These are phyloP conservation scores for Nothura maculosa DNA, from an alignment of 2,797 vertebrate species.

Conservation along the genomic window DNA sequence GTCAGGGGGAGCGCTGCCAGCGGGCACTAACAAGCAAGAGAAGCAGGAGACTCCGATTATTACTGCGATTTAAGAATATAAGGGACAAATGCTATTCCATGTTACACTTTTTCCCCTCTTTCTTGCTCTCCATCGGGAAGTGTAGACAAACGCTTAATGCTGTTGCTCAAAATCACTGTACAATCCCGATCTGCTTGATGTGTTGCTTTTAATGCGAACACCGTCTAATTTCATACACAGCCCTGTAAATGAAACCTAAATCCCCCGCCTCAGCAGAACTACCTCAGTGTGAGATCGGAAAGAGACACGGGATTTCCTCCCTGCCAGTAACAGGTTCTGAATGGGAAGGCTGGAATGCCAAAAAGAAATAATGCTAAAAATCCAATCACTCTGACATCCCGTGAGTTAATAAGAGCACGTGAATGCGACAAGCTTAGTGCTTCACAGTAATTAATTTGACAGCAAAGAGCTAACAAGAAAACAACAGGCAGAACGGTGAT, in stretches of 20 bases:
- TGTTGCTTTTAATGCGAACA: conserved; percentile 12
- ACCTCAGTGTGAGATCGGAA: conserved; percentile 15
- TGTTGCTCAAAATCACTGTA: neutral
- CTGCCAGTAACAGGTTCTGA: conserved; percentile 64
- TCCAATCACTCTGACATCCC: conserved; percentile 75
- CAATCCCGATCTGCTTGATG: neutral
- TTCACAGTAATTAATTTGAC: conserved; percentile 78
- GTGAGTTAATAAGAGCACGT: conserved; percentile 75
- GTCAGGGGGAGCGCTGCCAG: neutral
- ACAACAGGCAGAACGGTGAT: conserved; percentile 67
- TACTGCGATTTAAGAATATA: neutral
- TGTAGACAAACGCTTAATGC: neutral
- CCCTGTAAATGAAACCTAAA: neutral
- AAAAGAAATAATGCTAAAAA: conserved; percentile 79
- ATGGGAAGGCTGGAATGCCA: conserved; percentile 68
- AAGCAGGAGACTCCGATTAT: neutral
- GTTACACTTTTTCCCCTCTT: neutral
- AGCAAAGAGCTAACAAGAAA: conserved; percentile 74
- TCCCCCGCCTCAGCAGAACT: neutral
- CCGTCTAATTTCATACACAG: neutral
- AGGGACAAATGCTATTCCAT: neutral
- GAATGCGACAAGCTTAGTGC: conserved; percentile 74
- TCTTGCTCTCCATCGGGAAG: neutral
- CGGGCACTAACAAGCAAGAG: neutral
- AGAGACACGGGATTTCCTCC: conserved; percentile 53